Conservation (phyloP, 2,888 invertebrate species). For the Scrobipalpa costella region DNA sequence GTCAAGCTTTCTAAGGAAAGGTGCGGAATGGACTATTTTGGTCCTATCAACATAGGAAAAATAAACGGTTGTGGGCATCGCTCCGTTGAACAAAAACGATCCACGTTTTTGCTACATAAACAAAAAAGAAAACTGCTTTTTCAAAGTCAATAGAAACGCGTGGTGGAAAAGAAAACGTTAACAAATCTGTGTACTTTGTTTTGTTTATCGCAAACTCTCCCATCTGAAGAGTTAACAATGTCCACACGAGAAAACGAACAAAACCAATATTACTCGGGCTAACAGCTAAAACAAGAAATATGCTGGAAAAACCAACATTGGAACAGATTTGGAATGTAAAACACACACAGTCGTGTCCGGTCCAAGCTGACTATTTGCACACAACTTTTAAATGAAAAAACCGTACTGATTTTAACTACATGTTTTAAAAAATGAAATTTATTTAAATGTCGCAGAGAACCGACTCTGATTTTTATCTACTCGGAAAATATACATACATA, state of each 20-base stretch:
- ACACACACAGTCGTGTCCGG: background rate
- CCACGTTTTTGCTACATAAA: no score
- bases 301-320: slow-evolving; percentile 11
- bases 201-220: background rate
- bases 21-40: no score
- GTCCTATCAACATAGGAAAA: no score
- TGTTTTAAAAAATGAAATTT: background rate
- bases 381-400: slow-evolving; percentile 20
- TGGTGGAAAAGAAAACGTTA: no score
- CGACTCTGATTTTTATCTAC: no score
- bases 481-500: no score
- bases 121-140: no score
- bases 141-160: no score
- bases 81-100: no score
- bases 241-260: background rate
- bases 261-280: slow-evolving; percentile 3
- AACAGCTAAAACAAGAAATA: slow-evolving; percentile 14
- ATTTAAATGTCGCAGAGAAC: background rate
- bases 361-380: slow-evolving; percentile 3
- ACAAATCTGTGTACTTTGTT: background rate
- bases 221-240: background rate
- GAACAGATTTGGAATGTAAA: slow-evolving; percentile 17
- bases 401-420: slow-evolving; percentile 7
- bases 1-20: no score
- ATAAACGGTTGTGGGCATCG: no score